Conservation (phyloP, 2,113 vertebrate genomes). For the Brachypteracias leptosomus region DNA sequence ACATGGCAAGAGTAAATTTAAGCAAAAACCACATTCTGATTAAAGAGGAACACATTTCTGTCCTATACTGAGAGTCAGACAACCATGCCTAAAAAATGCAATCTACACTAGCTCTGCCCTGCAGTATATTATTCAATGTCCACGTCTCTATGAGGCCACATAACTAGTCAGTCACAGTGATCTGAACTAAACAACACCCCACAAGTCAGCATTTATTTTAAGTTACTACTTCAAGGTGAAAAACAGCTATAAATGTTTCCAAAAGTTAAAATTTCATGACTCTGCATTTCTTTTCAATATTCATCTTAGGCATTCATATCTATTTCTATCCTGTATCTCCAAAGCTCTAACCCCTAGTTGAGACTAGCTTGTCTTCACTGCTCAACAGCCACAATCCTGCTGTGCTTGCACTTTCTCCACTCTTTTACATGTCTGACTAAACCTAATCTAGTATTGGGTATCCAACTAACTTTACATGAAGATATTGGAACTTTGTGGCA, state of each 20-base stretch:
- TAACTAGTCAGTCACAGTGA: not conserved
- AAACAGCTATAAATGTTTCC: not conserved
- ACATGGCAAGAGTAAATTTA: not conserved
- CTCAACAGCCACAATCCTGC: not conserved
- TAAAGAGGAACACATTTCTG: not conserved
- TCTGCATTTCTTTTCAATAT: not conserved
- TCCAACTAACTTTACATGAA: not conserved
- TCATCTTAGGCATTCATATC: not conserved
- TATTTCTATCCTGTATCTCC: not conserved
- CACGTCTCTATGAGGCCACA: not conserved
- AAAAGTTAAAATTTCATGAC: not conserved
- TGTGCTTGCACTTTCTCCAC: not conserved
- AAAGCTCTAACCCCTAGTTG: not conserved
- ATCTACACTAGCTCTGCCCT: not conserved
- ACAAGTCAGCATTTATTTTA: not conserved
- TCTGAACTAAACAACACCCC: not conserved
- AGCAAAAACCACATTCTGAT: not conserved
- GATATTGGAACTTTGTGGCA: not conserved
- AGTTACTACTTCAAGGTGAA: not conserved
- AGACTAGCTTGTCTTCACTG: not conserved
- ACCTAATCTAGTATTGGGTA: not conserved
- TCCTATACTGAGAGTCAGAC: not conserved
- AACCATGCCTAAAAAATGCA: not conserved
- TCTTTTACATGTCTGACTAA: not conserved
- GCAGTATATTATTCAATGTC: not conserved